Evolutionary conservation across 2,888 invertebrate species (phyloP).

Genomic region (Parascotia fuliginaria): DNA sequence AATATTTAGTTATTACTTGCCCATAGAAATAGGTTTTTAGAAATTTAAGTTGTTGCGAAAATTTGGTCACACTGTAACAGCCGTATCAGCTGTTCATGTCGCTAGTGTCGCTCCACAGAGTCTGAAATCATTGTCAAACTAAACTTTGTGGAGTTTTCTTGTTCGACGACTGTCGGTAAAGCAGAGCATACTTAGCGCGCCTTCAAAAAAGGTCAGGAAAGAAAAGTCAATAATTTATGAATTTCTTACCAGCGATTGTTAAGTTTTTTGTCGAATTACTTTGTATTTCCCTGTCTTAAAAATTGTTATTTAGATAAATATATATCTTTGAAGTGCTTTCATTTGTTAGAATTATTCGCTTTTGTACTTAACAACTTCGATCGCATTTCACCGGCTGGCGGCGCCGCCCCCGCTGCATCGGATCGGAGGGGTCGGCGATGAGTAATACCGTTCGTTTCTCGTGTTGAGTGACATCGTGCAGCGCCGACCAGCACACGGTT

Average conservation of each 20-base stretch:
- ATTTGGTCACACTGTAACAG: neutral
- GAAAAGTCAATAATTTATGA: constrained; percentile 68
- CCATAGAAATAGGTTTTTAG: too few species aligned
- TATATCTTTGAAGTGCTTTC: constrained; percentile 8
- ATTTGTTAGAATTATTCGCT: constrained; percentile 13
- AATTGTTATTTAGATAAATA: constrained; percentile 3
- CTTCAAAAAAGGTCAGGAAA: constrained; percentile 45
- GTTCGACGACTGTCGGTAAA: constrained; percentile 59
- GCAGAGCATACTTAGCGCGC: constrained; percentile 52
- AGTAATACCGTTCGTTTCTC: constrained; percentile 77
- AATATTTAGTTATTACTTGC: too few species aligned
- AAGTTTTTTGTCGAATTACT: constrained; percentile 18
- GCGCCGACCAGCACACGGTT: constrained; percentile 55
- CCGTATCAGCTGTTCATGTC: constrained; percentile 14
- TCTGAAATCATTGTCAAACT: neutral
- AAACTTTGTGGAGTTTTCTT: neutral
- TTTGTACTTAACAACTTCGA: constrained; percentile 19
- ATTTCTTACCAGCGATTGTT: constrained; percentile 21
- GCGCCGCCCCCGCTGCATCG: constrained; percentile 54
- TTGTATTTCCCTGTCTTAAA: neutral
- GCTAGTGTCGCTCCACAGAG: constrained; percentile 8
- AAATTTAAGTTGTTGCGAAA: too few species aligned
- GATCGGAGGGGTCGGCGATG: constrained; percentile 67
- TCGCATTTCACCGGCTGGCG: constrained; percentile 45
- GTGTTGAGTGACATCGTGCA: constrained; percentile 79